These are phyloP conservation scores for Hyperoplus immaculatus DNA, from an alignment of 2,797 vertebrate genomes.

Conservation along the genomic window DNA sequence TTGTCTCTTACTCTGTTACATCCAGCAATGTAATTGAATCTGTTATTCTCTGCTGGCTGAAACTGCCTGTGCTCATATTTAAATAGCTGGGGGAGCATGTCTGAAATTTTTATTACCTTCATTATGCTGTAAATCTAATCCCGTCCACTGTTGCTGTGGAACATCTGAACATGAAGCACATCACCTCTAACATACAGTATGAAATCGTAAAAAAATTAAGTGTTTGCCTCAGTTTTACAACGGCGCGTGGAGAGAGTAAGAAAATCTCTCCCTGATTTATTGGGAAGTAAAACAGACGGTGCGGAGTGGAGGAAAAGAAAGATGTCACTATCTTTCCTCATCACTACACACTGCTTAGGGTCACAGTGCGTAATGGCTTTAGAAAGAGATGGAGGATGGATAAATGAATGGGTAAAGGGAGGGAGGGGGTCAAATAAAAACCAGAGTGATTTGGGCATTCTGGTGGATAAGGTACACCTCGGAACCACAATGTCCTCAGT, in stretches of 20 bases:
- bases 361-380: constrained; percentile 40
- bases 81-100: constrained; percentile 42
- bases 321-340: constrained; percentile 27
- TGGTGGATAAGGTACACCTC: neutral
- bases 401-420: constrained; percentile 18
- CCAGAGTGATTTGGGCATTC: constrained; percentile 8
- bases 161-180: constrained; percentile 51
- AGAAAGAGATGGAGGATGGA: constrained; percentile 31
- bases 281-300: constrained; percentile 36
- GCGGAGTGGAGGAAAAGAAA: constrained; percentile 18
- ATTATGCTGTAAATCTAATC: constrained; percentile 62
- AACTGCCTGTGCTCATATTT: constrained; percentile 29
- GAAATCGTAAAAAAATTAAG: constrained; percentile 58
- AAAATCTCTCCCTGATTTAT: constrained; percentile 55
- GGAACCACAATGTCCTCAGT: neutral
- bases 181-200: constrained; percentile 41
- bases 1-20: constrained; percentile 1
- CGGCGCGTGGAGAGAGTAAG: constrained; percentile 16
- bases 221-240: constrained; percentile 65
- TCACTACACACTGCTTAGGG: constrained; percentile 35
- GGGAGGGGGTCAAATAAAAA: constrained; percentile 5
- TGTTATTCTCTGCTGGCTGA: constrained; percentile 42
- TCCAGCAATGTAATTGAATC: constrained; percentile 31
- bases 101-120: constrained; percentile 55
- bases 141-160: constrained; percentile 35